Evolutionary conservation across 1,140 invertebrate species (phyloP).

Genomic region (Notospermus geniculatus): DNA sequence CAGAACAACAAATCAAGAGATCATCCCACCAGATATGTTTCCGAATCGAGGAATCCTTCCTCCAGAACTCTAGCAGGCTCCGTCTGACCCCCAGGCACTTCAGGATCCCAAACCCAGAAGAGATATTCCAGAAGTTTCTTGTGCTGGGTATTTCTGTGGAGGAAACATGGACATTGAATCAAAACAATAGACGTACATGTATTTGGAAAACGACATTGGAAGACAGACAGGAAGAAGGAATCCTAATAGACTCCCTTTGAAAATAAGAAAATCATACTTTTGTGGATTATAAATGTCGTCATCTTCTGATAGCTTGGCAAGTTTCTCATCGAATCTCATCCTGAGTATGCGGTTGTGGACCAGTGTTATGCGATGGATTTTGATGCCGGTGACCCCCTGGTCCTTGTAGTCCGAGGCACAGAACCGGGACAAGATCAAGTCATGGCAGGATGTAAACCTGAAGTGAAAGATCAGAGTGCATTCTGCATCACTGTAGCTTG

Average conservation of each 20-base stretch:
- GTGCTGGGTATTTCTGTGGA: slow-evolving; percentile 35
- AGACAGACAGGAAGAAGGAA: not conserved
- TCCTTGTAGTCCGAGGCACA: slow-evolving; percentile 50
- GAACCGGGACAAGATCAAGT: slow-evolving; percentile 53
- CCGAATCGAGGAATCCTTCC: slow-evolving; percentile 50
- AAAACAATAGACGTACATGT: not conserved
- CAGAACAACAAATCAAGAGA: not conserved
- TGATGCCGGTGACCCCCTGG: slow-evolving; percentile 46
- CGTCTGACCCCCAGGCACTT: slow-evolving; percentile 37
- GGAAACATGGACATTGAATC: slow-evolving; percentile 6
- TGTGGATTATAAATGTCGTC: slow-evolving; percentile 20
- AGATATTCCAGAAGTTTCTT: slow-evolving; percentile 51
- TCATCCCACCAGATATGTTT: slow-evolving; percentile 40
- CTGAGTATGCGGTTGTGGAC: slow-evolving; percentile 51
- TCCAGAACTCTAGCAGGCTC: slow-evolving; percentile 44
- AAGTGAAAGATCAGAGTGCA: slow-evolving; percentile 17
- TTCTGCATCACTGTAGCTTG: too few relatives aligned
- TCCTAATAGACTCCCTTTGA: not conserved
- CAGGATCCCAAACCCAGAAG: slow-evolving; percentile 54
- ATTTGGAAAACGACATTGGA: not conserved
- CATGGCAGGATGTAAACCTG: slow-evolving; percentile 55
- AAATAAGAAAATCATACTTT: not conserved
- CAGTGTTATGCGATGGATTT: slow-evolving; percentile 46
- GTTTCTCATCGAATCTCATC: slow-evolving; percentile 48
- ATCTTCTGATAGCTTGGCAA: slow-evolving; percentile 32